Conservation (phyloP, 2,113 vertebrate genomes). For the Antechinus stuartii region DNA sequence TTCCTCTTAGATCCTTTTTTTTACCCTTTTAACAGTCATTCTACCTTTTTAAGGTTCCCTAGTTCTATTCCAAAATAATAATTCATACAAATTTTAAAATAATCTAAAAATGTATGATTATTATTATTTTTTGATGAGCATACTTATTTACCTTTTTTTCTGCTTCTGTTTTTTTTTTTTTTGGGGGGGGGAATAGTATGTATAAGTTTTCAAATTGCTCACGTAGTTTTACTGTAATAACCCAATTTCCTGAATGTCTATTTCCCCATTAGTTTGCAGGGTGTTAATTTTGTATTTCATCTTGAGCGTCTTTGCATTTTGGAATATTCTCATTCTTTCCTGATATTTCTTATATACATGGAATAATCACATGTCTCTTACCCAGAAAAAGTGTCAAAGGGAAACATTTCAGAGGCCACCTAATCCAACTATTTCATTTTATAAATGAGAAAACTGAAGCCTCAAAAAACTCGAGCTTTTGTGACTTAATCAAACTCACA, state of each 20-base stretch:
- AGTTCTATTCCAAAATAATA: background rate
- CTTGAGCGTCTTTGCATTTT: background rate
- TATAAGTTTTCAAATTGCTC: background rate
- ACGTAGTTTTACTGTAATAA: background rate
- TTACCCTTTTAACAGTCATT: background rate
- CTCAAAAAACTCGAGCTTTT: too few species aligned
- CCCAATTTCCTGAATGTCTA: background rate
- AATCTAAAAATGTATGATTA: too few species aligned
- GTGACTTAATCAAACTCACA: background rate
- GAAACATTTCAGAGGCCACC: background rate
- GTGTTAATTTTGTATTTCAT: background rate
- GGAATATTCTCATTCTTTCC: background rate
- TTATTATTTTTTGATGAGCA: background rate
- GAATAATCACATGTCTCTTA: background rate
- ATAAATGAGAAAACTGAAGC: background rate
- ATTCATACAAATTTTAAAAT: too few species aligned
- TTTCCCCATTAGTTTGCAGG: background rate
- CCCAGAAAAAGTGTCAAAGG: background rate
- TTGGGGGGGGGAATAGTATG: too few species aligned
- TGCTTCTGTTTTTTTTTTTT: background rate
- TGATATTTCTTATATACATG: background rate
- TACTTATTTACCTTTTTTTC: background rate
- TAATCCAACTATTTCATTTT: background rate
- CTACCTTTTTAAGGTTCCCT: background rate
- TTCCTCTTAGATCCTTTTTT: background rate